These are phyloP conservation scores for Campodea augens DNA, from an alignment of 1,140 invertebrate genomes.

Conservation along the genomic window DNA sequence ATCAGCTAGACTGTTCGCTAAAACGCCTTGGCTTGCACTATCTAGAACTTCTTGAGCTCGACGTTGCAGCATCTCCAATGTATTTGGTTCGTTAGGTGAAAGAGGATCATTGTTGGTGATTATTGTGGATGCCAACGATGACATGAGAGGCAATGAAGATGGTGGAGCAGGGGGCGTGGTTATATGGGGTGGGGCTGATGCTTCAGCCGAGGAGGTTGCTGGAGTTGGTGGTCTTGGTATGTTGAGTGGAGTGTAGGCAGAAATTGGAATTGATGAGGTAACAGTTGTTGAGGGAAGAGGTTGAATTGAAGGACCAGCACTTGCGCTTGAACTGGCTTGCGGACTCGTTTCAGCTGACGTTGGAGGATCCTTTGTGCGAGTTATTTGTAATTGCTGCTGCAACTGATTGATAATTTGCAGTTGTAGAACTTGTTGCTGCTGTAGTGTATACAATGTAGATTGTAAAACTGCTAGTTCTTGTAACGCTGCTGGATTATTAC, in stretches of 20 bases:
- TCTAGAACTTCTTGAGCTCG: slow-evolving; percentile 76
- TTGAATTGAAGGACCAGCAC: neutral
- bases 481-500: slow-evolving; percentile 62
- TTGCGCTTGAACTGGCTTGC: neutral
- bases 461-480: slow-evolving; percentile 75
- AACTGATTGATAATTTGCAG: slow-evolving; percentile 79
- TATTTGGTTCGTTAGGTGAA: slow-evolving; percentile 66
- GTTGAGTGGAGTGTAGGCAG: slow-evolving; percentile 15
- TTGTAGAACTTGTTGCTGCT: slow-evolving; percentile 86
- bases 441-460: slow-evolving; percentile 72
- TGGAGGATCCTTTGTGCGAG: slow-evolving; percentile 21
- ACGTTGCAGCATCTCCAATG: slow-evolving; percentile 75
- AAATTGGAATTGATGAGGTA: neutral
- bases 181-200: slow-evolving; percentile 23
- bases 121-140: slow-evolving; percentile 62
- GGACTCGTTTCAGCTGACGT: neutral
- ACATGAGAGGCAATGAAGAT: slow-evolving; percentile 35
- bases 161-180: slow-evolving; percentile 19
- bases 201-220: slow-evolving; percentile 28
- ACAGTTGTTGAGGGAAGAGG: neutral
- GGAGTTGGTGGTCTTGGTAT: slow-evolving; percentile 19
- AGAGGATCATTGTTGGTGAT: slow-evolving; percentile 67
- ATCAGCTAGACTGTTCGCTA: slow-evolving; percentile 71
- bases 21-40: slow-evolving; percentile 70
- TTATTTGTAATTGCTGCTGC: slow-evolving; percentile 71